A percentile compares a stretch with the other conserved stretches of the same genome.
phyloP scores from a whole-genome alignment of 2,888 invertebrate genomes.

The Andrena dorsata region DNA sequence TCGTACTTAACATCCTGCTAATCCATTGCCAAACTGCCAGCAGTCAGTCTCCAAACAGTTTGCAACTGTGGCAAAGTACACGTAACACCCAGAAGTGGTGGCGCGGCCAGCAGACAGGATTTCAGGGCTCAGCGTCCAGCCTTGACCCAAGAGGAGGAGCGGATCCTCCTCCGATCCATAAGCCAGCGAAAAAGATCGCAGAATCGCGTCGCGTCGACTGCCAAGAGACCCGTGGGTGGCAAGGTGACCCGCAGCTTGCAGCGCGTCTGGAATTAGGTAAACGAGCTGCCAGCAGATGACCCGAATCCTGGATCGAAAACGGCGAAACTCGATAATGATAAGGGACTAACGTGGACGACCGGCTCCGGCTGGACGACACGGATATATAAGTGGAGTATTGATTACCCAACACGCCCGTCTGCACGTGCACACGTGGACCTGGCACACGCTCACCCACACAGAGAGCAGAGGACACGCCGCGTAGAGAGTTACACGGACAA shows the following conservation, averaged over 20 bases:
- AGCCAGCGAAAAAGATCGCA: background rate
- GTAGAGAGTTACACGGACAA: constrained; percentile 3
- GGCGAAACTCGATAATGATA: constrained; percentile 74
- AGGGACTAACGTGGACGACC: constrained; percentile 66
- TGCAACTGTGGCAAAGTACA: too few relatives aligned
- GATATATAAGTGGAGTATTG: constrained; percentile 76
- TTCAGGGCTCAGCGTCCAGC: background rate
- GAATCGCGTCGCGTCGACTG: background rate
- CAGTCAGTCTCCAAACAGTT: too few relatives aligned
- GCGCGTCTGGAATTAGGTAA: constrained; percentile 42
- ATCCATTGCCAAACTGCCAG: too few relatives aligned
- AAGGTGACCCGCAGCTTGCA: constrained; percentile 3
- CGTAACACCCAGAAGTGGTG: background rate
- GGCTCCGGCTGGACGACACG: constrained; percentile 61
- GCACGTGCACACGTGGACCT: constrained; percentile 32
- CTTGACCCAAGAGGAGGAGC: background rate
- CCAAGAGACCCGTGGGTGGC: background rate
- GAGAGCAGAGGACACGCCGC: background rate
- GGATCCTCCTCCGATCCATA: background rate
- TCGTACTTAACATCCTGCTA: too few relatives aligned
- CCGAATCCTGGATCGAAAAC: constrained; percentile 65
- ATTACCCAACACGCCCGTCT: constrained; percentile 64
- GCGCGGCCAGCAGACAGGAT: background rate
- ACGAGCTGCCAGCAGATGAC: constrained; percentile 42
- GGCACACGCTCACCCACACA: constrained; percentile 21